These are phyloP conservation scores for Smutsia gigantea DNA, from an alignment of 2,797 vertebrate genomes.

Conservation along the genomic window DNA sequence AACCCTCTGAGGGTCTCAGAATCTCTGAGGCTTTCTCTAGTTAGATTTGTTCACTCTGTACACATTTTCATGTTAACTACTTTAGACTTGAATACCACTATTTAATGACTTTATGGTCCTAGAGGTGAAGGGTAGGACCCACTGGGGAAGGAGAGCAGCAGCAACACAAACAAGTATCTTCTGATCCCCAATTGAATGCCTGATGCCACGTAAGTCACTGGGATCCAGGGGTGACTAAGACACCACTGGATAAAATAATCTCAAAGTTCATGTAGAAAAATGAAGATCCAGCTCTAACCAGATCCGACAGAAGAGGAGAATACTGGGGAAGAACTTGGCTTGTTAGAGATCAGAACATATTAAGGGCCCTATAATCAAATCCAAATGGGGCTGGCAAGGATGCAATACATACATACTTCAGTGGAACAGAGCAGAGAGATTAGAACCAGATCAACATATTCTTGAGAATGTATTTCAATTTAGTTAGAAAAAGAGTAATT, in stretches of 20 bases:
- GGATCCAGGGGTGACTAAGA: neutral
- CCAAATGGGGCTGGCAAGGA: neutral
- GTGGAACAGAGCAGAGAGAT: too few species aligned
- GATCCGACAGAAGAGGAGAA: neutral
- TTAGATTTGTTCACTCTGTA: neutral
- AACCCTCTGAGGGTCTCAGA: neutral
- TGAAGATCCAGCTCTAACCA: neutral
- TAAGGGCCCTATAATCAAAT: neutral
- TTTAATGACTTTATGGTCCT: neutral
- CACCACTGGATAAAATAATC: neutral
- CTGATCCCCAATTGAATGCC: neutral
- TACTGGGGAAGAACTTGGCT: neutral
- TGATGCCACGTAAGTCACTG: neutral
- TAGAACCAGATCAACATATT: neutral
- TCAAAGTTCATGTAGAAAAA: neutral
- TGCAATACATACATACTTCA: fast-evolving
- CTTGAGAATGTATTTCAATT: neutral
- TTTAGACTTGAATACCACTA: neutral
- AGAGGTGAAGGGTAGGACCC: too few species aligned
- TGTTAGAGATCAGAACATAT: neutral
- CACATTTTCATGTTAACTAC: neutral
- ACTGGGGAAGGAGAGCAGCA: neutral
- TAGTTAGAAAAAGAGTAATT: neutral
- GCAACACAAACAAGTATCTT: neutral
- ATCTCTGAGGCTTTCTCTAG: neutral